phyloP scores from a whole-genome alignment of 2,113 vertebrate species.

The Mola mola region DNA sequence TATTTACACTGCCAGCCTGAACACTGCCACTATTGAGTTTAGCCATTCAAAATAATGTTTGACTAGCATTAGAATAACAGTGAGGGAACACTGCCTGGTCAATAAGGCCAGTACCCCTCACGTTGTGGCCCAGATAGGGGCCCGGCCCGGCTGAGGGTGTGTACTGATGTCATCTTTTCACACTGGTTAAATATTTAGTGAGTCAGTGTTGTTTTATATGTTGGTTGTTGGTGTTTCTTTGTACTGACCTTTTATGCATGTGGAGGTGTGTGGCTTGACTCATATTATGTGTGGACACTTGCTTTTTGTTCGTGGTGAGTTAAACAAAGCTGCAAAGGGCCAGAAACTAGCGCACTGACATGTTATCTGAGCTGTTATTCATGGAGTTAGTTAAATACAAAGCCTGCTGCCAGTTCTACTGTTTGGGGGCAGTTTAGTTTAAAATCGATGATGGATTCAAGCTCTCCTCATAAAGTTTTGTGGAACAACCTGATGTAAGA shows the following conservation, averaged over 20 bases:
- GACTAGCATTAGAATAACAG: constrained; percentile 86
- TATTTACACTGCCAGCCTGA: constrained; percentile 90
- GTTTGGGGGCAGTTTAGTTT: not conserved
- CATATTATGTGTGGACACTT: constrained; percentile 26
- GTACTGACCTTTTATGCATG: constrained; percentile 24
- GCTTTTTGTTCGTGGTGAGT: constrained; percentile 16
- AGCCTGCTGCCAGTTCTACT: not conserved
- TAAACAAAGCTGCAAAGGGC: constrained; percentile 1
- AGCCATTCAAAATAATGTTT: constrained; percentile 88
- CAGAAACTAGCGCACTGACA: too few species aligned
- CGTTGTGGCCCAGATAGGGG: constrained; percentile 58
- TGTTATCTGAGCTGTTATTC: too few species aligned
- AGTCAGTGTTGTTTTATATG: constrained; percentile 37
- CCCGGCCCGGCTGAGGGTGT: constrained; percentile 26
- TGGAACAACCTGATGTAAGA: constrained; percentile 31
- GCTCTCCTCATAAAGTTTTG: constrained; percentile 4
- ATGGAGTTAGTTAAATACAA: too few species aligned
- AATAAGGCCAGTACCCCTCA: constrained; percentile 69
- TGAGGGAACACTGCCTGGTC: constrained; percentile 77
- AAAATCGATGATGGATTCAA: constrained; percentile 9
- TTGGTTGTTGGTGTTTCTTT: constrained; percentile 27
- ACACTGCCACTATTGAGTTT: constrained; percentile 88
- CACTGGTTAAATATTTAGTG: constrained; percentile 55
- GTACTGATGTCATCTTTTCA: constrained; percentile 57
- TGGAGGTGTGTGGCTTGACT: constrained; percentile 36